phyloP scores from a whole-genome alignment of 2,888 invertebrate species.

The Archips crataeganus region DNA sequence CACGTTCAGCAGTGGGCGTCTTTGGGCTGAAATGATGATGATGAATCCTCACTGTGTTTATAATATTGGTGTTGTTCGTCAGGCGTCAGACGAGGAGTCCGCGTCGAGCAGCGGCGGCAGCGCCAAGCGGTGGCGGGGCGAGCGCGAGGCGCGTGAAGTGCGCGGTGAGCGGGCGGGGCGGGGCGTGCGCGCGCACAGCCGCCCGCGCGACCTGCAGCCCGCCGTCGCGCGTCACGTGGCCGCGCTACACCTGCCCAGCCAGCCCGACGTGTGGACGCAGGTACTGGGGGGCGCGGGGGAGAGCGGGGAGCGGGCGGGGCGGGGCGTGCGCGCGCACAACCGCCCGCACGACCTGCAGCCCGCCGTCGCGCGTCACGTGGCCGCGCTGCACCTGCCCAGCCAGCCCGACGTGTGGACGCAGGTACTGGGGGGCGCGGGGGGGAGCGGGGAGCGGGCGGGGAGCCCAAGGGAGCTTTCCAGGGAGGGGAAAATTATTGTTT shows the following conservation, averaged over 20 bases:
- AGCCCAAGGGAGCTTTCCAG: too few species aligned
- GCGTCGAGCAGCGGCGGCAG: constrained; percentile 63
- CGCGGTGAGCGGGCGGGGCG: too few species aligned
- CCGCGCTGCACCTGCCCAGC: constrained; percentile 62
- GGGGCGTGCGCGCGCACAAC: constrained; percentile 1
- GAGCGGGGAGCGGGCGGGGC: too few species aligned
- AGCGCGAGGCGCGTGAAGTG: not conserved
- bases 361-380: constrained; percentile 83
- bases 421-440: constrained; percentile 49
- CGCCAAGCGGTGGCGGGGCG: constrained; percentile 65
- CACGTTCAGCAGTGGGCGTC: too few species aligned
- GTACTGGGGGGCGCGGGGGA: too few species aligned
- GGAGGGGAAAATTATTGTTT: too few species aligned
- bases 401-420: constrained; percentile 71
- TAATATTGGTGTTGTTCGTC: not conserved
- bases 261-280: constrained; percentile 56
- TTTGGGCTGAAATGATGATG: too few species aligned
- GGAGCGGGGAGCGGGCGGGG: too few species aligned
- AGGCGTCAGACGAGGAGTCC: constrained; percentile 79
- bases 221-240: constrained; percentile 83
- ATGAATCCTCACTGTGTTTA: too few species aligned
- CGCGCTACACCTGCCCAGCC: constrained; percentile 63
- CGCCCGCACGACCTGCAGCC: constrained; percentile 56
- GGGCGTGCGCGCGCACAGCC: not conserved
- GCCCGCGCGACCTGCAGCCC: constrained; percentile 56